Evolutionary conservation across 1,140 invertebrate species (phyloP).

Genomic region (Formica exsecta): DNA sequence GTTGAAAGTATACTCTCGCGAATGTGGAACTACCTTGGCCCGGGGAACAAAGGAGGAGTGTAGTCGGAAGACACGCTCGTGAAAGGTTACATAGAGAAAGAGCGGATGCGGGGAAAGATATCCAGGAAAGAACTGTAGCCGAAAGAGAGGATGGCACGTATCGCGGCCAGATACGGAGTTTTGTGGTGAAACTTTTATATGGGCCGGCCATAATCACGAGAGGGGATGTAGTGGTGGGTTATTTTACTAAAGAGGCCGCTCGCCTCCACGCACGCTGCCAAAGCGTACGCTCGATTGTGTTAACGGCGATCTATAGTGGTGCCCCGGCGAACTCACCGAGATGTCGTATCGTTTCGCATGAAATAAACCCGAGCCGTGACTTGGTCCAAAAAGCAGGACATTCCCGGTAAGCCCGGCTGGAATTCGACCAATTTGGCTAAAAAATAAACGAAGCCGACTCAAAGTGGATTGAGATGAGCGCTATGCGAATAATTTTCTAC

Average conservation of each 20-base stretch:
- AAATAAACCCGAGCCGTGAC: conserved; percentile 75
- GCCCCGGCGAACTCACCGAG: conserved; percentile 20
- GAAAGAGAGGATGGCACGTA: conserved; percentile 30
- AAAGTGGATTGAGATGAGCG: conserved; percentile 23
- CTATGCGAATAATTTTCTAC: background rate
- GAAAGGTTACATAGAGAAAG: background rate
- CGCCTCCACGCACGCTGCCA: conserved; percentile 64
- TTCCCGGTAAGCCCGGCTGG: conserved; percentile 52
- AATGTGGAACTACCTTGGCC: conserved; percentile 52
- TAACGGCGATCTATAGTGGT: conserved; percentile 60
- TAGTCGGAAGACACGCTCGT: conserved; percentile 34
- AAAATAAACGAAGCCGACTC: conserved; percentile 72
- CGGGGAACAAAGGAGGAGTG: background rate
- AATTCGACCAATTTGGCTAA: conserved; percentile 75
- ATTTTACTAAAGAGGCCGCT: background rate
- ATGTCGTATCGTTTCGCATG: conserved; percentile 70
- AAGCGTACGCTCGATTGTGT: conserved; percentile 71
- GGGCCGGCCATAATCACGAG: conserved; percentile 42
- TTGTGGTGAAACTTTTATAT: conserved; percentile 68
- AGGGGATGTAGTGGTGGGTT: conserved; percentile 3
- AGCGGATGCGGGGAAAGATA: background rate
- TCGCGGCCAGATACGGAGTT: conserved; percentile 37
- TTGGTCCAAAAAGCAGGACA: conserved; percentile 71
- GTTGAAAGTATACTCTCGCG: conserved; percentile 30
- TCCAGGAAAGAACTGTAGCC: background rate